A percentile compares a stretch with the other conserved stretches of the same genome.
Evolutionary conservation across 2,113 vertebrate genomes (phyloP).

Genomic region (Cisticola juncidis): DNA sequence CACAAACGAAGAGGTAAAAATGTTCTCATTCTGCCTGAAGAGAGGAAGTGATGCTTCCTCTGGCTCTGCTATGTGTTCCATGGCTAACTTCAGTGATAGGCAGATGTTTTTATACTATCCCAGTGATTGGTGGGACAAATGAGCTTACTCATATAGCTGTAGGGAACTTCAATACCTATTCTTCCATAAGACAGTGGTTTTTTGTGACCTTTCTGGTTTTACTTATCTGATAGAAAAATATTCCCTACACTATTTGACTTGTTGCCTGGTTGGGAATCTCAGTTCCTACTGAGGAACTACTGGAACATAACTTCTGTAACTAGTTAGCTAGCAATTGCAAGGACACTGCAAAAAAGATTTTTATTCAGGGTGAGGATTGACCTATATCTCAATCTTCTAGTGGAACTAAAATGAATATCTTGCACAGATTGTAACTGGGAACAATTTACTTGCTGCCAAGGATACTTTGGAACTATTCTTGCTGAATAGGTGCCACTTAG

Average conservation of each 20-base stretch:
- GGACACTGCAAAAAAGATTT: not conserved
- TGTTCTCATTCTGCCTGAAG: not conserved
- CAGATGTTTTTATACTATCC: not conserved
- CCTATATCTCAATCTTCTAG: not conserved
- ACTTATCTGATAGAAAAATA: not conserved
- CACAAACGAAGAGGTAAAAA: not conserved
- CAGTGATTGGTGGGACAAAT: not conserved
- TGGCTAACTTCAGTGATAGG: not conserved
- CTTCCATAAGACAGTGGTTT: not conserved
- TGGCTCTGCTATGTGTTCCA: not conserved
- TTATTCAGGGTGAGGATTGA: not conserved
- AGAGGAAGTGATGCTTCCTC: not conserved
- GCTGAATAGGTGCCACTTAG: not conserved
- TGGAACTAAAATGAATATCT: not conserved
- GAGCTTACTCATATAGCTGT: fast-evolving
- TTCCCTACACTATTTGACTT: not conserved
- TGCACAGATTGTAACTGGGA: not conserved
- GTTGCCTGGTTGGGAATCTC: not conserved
- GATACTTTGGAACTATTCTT: not conserved
- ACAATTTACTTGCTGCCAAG: not conserved
- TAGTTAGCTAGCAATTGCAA: not conserved
- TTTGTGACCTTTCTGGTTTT: not conserved
- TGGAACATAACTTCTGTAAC: not conserved
- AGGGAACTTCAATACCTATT: not conserved
- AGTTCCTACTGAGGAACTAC: not conserved